Conservation (phyloP, 2,888 invertebrate genomes). For the Chaitophorus viminalis region DNA sequence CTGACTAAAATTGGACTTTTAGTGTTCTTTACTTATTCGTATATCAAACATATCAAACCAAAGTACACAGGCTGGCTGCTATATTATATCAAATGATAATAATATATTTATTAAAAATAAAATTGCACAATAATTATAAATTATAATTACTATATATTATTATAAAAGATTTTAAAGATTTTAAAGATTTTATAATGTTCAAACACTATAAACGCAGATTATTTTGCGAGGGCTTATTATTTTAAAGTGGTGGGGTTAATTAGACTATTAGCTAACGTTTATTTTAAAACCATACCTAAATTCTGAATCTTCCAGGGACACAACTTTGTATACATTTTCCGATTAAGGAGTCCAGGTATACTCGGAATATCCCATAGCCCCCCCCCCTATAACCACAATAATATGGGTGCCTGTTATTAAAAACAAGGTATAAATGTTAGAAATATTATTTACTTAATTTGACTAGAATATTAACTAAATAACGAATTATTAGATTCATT, state of each 20-base stretch:
- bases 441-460: background rate
- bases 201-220: background rate
- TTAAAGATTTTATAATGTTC: too few relatives aligned
- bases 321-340: background rate
- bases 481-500: too few relatives aligned
- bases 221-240: background rate
- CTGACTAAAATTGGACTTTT: background rate
- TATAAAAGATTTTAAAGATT: too few relatives aligned
- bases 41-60: background rate
- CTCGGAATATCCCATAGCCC: slow-evolving; percentile 10
- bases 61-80: too few relatives aligned
- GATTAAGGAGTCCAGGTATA: slow-evolving; percentile 14
- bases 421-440: background rate
- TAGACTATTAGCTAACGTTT: background rate
- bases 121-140: too few relatives aligned
- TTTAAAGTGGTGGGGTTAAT: background rate
- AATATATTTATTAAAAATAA: too few relatives aligned
- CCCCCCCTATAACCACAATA: background rate
- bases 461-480: background rate
- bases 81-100: too few relatives aligned
- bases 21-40: background rate
- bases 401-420: background rate
- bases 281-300: too few relatives aligned
- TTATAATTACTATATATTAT: too few relatives aligned
- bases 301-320: background rate